phyloP scores from a whole-genome alignment of 2,888 invertebrate genomes.

The Meiosimyza platycephala region DNA sequence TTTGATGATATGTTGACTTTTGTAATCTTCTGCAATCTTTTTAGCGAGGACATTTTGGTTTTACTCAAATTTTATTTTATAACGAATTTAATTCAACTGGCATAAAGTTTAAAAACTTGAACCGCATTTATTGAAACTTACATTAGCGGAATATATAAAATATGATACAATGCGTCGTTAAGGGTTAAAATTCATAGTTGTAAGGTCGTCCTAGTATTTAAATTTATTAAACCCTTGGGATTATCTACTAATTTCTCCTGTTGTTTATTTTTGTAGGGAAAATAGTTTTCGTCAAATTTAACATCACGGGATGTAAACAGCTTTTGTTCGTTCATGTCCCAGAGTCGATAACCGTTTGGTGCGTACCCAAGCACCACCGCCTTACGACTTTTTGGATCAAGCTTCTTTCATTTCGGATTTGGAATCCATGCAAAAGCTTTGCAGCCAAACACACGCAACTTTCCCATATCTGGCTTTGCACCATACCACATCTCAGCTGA shows the following conservation, averaged over 20 bases:
- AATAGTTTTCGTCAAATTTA: slow-evolving; percentile 34
- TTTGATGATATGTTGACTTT: too few relatives aligned
- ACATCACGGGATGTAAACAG: slow-evolving; percentile 32
- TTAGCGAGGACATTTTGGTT: too few relatives aligned
- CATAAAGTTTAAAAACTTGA: too few relatives aligned
- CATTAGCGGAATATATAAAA: too few relatives aligned
- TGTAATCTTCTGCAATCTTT: too few relatives aligned
- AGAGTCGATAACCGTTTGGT: slow-evolving; percentile 42
- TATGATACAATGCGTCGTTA: too few relatives aligned
- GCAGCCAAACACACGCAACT: slow-evolving; percentile 45
- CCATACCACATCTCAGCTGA: slow-evolving; percentile 37
- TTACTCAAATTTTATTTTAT: too few relatives aligned
- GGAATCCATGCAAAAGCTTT: slow-evolving; percentile 44
- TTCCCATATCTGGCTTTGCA: slow-evolving; percentile 37
- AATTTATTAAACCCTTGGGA: too few relatives aligned
- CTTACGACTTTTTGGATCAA: slow-evolving; percentile 40
- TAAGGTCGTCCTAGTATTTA: too few relatives aligned
- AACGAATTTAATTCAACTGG: too few relatives aligned
- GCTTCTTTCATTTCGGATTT: slow-evolving; percentile 44
- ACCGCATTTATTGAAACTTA: too few relatives aligned
- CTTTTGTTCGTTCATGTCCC: slow-evolving; percentile 27
- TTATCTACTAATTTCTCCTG: neutral
- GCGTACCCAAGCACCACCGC: slow-evolving; percentile 40
- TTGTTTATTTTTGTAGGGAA: slow-evolving; percentile 16
- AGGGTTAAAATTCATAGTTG: too few relatives aligned